phyloP scores from a whole-genome alignment of 2,797 vertebrate genomes.

The Dryobates pubescens region DNA sequence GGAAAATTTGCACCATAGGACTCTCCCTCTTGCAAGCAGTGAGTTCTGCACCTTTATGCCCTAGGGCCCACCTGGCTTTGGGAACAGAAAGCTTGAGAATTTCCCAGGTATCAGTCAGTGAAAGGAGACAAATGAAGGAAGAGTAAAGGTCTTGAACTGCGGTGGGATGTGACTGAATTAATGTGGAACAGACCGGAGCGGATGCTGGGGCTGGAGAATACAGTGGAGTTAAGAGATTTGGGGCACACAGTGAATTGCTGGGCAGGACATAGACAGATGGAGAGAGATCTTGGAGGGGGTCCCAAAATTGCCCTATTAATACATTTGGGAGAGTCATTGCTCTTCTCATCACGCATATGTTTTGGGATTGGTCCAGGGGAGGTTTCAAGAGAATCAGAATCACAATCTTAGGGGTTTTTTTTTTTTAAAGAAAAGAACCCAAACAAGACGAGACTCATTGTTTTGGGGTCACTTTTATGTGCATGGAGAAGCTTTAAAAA shows the following conservation, averaged over 20 bases:
- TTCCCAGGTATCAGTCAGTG: neutral
- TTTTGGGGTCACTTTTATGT: conserved; percentile 25
- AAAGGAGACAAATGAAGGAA: neutral
- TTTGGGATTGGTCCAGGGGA: conserved; percentile 40
- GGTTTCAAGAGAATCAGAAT: conserved; percentile 39
- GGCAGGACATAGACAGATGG: conserved; percentile 55
- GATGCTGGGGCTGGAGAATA: neutral
- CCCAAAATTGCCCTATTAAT: conserved; percentile 48
- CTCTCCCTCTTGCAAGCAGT: neutral
- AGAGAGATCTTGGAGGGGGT: conserved; percentile 47
- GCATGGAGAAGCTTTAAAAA: neutral
- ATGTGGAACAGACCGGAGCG: neutral
- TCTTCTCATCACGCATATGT: conserved; percentile 19
- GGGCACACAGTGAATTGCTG: neutral
- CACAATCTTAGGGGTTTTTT: neutral
- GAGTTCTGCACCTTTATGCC: neutral
- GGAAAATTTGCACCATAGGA: neutral
- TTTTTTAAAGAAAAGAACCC: neutral
- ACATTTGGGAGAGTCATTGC: conserved; percentile 25
- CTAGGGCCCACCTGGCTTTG: neutral
- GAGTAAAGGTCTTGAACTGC: neutral
- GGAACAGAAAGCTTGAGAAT: neutral
- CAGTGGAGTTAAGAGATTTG: neutral
- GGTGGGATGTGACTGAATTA: neutral
- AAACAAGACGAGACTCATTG: neutral